A percentile compares a stretch with the other conserved stretches of the same genome.
Conservation (phyloP, 2,888 invertebrate species). For the Dioctria rufipes region DNA sequence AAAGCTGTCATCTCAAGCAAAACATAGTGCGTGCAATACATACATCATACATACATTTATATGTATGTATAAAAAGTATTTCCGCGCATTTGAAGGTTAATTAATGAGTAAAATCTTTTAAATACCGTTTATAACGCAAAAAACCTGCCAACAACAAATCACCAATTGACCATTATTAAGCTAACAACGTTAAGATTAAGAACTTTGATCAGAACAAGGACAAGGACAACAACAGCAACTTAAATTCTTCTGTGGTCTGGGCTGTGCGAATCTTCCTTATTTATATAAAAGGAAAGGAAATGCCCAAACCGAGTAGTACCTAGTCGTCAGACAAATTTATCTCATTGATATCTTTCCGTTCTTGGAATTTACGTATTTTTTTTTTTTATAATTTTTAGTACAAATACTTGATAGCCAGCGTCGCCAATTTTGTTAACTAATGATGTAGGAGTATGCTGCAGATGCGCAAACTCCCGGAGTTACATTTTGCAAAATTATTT, state of each 20-base stretch:
- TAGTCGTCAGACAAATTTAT: slow-evolving; percentile 34
- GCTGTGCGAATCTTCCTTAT: slow-evolving; percentile 15
- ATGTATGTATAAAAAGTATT: not conserved
- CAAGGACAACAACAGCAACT: not conserved
- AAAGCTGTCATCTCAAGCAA: not conserved
- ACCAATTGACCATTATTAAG: slow-evolving; percentile 24
- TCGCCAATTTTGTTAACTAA: not conserved
- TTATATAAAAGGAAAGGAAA: slow-evolving; percentile 32
- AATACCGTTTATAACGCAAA: not conserved
- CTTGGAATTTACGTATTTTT: slow-evolving; percentile 7
- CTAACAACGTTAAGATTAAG: slow-evolving; percentile 16
- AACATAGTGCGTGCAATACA: not conserved
- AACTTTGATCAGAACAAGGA: slow-evolving; percentile 10
- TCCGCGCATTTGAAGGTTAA: slow-evolving; percentile 26
- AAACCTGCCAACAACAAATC: slow-evolving; percentile 19
- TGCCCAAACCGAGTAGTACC: not conserved
- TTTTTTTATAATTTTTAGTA: too few relatives aligned
- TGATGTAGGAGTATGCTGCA: not conserved
- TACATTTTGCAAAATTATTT: not conserved
- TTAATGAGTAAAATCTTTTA: not conserved
- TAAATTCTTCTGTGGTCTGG: too few relatives aligned
- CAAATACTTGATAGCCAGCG: not conserved
- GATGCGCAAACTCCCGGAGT: not conserved
- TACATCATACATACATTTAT: too few relatives aligned
- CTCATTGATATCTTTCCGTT: not conserved